A percentile compares a stretch with the other conserved stretches of the same genome.
Conservation (phyloP, 2,113 vertebrate species). For the Solea senegalensis region DNA sequence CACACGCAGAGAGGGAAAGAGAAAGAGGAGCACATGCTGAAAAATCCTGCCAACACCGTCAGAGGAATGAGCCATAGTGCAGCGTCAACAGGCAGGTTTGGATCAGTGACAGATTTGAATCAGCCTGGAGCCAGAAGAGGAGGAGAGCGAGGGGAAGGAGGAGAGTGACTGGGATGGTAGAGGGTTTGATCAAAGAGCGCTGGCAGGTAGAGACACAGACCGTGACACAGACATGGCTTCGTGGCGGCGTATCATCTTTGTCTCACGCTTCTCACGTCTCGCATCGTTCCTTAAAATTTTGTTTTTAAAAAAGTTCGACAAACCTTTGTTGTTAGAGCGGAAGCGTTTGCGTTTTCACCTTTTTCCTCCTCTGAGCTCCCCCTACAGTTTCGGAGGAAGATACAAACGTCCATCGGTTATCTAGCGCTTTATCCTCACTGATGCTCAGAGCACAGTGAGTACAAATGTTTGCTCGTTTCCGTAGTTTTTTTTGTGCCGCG, state of each 20-base stretch:
- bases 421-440: too few relatives aligned
- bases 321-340: too few relatives aligned
- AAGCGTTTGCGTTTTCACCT: too few relatives aligned
- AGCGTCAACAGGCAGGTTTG: constrained; percentile 64
- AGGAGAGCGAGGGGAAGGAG: not conserved
- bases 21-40: constrained; percentile 14
- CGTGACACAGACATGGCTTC: constrained; percentile 1
- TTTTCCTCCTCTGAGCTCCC: too few relatives aligned
- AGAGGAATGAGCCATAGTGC: constrained; percentile 41
- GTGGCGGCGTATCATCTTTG: not conserved
- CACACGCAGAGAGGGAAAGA: constrained; percentile 10
- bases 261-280: constrained; percentile 1
- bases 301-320: too few relatives aligned
- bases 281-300: not conserved
- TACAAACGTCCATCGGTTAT: too few relatives aligned
- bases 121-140: constrained; percentile 48
- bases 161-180: constrained; percentile 14
- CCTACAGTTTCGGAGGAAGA: too few relatives aligned
- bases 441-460: too few relatives aligned
- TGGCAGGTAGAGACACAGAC: constrained; percentile 35
- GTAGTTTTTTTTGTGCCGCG: too few relatives aligned
- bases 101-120: constrained; percentile 51
- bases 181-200: constrained; percentile 38
- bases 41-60: constrained; percentile 45
- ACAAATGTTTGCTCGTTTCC: too few relatives aligned